Conservation (phyloP, 2,888 invertebrate species). For the Acheta domesticus region DNA sequence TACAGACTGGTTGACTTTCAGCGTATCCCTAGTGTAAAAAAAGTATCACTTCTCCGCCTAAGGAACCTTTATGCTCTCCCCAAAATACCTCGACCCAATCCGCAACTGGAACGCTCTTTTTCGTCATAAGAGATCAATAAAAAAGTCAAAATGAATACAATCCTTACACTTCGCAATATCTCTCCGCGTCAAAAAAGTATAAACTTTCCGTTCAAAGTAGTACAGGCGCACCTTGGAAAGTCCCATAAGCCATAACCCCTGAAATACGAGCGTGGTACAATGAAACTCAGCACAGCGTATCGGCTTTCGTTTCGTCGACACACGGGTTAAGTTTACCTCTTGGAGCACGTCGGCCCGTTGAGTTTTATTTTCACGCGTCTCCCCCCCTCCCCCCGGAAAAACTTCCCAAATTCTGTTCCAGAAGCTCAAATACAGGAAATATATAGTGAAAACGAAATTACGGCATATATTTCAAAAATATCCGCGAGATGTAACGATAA, state of each 20-base stretch:
- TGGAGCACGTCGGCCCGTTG: background rate
- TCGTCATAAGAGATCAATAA: too few relatives aligned
- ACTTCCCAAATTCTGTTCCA: background rate
- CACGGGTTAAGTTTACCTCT: constrained; percentile 7
- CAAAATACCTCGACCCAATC: too few relatives aligned
- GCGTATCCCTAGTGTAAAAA: too few relatives aligned
- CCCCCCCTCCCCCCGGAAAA: background rate
- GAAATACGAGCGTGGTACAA: background rate
- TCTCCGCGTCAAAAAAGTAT: background rate
- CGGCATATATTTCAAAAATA: constrained; percentile 2
- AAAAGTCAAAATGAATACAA: background rate
- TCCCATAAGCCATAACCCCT: constrained; percentile 18
- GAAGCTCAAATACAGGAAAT: constrained; percentile 18
- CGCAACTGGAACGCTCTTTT: too few relatives aligned
- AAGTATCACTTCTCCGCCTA: too few relatives aligned
- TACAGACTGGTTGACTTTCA: too few relatives aligned
- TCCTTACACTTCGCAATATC: background rate
- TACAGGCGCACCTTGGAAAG: background rate
- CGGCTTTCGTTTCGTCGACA: constrained; percentile 7
- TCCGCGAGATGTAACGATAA: constrained; percentile 3
- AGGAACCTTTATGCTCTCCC: too few relatives aligned
- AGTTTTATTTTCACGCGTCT: constrained; percentile 6
- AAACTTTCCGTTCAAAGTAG: background rate
- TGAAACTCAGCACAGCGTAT: background rate
- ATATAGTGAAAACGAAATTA: constrained; percentile 18